Evolutionary conservation across 2,113 vertebrate genomes (phyloP).

Genomic region (Mesitornis unicolor): DNA sequence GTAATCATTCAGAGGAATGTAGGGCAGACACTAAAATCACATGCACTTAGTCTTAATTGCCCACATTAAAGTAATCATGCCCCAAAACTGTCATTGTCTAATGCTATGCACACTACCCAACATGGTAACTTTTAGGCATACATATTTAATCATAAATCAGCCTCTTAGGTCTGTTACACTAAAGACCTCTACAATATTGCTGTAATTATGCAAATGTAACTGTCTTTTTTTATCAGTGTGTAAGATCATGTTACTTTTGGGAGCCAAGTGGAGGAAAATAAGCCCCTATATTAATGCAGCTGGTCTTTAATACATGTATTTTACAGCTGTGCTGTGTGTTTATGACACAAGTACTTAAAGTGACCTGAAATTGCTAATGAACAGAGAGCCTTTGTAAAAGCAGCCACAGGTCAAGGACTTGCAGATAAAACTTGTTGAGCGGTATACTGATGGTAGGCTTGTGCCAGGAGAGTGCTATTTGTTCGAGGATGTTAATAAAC

Average conservation of each 20-base stretch:
- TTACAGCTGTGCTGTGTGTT: conserved; percentile 73
- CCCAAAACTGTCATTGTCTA: conserved; percentile 82
- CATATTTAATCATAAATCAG: conserved; percentile 78
- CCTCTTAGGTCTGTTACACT: conserved; percentile 71
- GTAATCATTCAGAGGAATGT: conserved; percentile 83
- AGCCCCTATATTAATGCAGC: conserved; percentile 71
- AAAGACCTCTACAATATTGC: conserved; percentile 57
- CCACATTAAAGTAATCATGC: conserved; percentile 92
- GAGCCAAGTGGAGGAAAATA: conserved; percentile 52
- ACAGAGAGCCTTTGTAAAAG: conserved; percentile 72
- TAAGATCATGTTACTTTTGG: conserved; percentile 52
- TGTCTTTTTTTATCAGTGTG: conserved; percentile 7
- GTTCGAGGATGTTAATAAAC: background rate
- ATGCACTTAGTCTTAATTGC: conserved; percentile 95
- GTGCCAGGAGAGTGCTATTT: conserved; percentile 37
- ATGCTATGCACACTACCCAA: conserved; percentile 74
- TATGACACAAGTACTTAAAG: conserved; percentile 71
- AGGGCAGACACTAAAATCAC: conserved; percentile 89
- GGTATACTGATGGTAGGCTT: conserved; percentile 19
- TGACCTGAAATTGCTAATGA: conserved; percentile 80
- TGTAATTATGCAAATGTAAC: conserved; percentile 72
- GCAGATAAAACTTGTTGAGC: conserved; percentile 63
- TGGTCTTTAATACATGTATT: conserved; percentile 58
- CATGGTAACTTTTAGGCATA: conserved; percentile 74
- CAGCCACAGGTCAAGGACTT: conserved; percentile 81